Evolutionary conservation across 2,888 invertebrate genomes (phyloP).

Genomic region (Deroplatys truncata): DNA sequence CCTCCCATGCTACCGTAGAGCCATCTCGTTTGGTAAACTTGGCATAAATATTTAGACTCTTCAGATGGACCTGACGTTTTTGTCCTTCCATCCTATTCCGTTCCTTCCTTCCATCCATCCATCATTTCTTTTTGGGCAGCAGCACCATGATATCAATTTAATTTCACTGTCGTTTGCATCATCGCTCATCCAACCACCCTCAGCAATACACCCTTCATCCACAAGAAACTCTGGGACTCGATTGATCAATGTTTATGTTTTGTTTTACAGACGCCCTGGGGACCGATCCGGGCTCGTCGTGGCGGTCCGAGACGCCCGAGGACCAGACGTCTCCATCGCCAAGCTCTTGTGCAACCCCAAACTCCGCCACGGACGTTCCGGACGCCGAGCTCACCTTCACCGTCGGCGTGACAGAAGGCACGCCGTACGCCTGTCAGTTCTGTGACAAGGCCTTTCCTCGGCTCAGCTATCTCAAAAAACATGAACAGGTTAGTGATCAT

Average conservation of each 20-base stretch:
- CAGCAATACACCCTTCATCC: no score
- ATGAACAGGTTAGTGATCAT: conserved; percentile 72
- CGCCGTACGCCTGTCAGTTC: conserved; percentile 87
- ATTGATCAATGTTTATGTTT: conserved; percentile 3
- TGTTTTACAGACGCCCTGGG: conserved; percentile 58
- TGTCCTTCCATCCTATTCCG: no score
- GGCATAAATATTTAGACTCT: no score
- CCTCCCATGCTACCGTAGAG: no score
- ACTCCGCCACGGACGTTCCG: conserved; percentile 60
- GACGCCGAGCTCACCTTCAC: conserved; percentile 61
- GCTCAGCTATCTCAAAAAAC: conserved; percentile 81
- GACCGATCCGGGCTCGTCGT: conserved; percentile 61
- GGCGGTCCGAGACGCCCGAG: conserved; percentile 63
- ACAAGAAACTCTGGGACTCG: neutral
- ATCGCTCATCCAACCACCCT: neutral
- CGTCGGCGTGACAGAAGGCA: conserved; percentile 65
- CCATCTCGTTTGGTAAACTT: no score
- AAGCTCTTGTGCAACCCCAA: conserved; percentile 59
- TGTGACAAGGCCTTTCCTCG: conserved; percentile 88
- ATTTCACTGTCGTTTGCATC: neutral
- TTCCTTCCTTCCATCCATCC: no score
- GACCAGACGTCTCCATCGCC: conserved; percentile 56
- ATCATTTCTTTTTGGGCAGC: no score
- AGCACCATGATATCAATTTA: neutral
- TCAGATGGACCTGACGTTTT: no score